Conservation (phyloP, 1,140 invertebrate genomes). For the Nasonia longicornis region DNA sequence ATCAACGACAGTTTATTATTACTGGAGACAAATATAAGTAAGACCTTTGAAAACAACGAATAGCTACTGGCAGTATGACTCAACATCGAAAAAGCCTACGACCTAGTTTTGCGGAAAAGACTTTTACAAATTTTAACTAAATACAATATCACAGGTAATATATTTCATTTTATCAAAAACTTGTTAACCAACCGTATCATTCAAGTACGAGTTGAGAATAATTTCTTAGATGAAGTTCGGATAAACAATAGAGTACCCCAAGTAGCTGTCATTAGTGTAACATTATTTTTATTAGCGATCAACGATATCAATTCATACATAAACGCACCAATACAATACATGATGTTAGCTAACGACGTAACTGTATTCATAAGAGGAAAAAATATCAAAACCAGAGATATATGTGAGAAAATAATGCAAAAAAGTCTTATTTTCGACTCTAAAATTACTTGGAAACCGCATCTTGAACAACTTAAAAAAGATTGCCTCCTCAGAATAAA, state of each 20-base stretch:
- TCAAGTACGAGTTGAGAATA: neutral
- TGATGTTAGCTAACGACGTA: neutral
- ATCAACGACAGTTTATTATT: too few species aligned
- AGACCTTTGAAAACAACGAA: too few species aligned
- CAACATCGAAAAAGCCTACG: conserved; percentile 50
- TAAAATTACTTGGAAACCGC: too few species aligned
- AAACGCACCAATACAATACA: neutral
- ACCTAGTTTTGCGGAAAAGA: conserved; percentile 41
- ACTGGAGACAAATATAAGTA: too few species aligned
- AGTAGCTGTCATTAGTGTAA: neutral
- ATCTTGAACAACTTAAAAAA: too few species aligned
- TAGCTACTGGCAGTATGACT: too few species aligned
- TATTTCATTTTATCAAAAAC: conserved; percentile 41
- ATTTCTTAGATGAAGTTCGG: neutral
- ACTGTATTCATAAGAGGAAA: neutral
- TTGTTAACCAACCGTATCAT: conserved; percentile 43
- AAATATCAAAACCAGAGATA: neutral
- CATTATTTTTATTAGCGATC: conserved; percentile 12
- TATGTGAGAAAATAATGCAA: neutral
- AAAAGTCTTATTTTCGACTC: neutral
- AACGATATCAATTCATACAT: neutral
- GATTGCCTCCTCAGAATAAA: too few species aligned
- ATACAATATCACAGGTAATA: conserved; percentile 37
- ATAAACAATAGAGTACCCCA: too few species aligned
- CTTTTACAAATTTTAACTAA: conserved; percentile 34